These are phyloP conservation scores for Dromiciops gliroides DNA, from an alignment of 2,113 vertebrate genomes.

Conservation along the genomic window DNA sequence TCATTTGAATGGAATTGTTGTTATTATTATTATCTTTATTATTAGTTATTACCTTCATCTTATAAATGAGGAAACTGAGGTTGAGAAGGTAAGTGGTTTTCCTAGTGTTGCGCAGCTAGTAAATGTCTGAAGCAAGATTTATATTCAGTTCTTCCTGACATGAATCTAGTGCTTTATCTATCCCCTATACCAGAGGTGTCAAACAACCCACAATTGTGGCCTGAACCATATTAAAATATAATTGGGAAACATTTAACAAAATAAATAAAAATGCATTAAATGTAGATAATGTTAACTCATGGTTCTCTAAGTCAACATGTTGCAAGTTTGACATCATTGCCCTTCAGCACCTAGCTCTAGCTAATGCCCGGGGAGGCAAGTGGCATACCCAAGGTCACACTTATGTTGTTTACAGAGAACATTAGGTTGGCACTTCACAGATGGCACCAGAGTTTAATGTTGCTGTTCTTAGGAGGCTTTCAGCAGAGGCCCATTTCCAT, in stretches of 20 bases:
- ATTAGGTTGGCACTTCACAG: not conserved
- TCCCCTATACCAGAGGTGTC: not conserved
- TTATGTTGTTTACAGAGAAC: not conserved
- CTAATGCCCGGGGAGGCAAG: not conserved
- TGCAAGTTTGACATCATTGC: not conserved
- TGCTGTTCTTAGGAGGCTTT: not conserved
- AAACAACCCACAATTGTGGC: not conserved
- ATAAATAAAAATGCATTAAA: not conserved
- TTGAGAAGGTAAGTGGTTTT: not conserved
- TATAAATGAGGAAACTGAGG: not conserved
- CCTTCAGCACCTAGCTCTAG: not conserved
- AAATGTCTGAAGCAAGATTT: not conserved
- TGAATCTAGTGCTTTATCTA: not conserved
- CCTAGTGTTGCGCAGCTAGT: not conserved
- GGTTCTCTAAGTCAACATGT: not conserved
- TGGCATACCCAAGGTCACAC: not conserved
- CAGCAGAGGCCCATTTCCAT: not conserved
- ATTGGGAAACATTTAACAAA: not conserved
- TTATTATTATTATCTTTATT: not conserved
- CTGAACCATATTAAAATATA: not conserved
- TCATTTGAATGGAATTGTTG: not conserved
- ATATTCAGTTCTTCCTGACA: not conserved
- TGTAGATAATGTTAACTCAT: not conserved
- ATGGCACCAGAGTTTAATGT: not conserved
- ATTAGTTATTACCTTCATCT: not conserved